Base-by-base conservation (phyloP, 2,888 invertebrate species). In the Caenorhabditis wallacei region DNA sequence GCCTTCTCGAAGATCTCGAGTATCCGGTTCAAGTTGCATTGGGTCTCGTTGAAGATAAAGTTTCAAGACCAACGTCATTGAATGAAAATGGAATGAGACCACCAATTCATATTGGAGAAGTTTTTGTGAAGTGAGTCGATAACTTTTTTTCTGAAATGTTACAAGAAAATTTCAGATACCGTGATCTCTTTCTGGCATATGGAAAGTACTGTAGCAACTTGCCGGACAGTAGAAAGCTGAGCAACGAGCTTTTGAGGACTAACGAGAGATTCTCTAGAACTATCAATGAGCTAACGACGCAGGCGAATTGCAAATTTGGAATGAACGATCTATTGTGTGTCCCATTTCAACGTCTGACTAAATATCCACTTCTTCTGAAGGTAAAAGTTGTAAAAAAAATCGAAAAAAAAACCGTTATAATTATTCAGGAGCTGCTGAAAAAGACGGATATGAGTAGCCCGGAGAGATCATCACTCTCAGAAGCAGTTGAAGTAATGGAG, bases 281-380 rank as follows among this genome's bases (percentile, higher is more conserved):
- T 2, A 51, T 94, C 20, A 93, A 97, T 96, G 95, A 95, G 93
- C 96, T 96, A 92, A 97, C 98, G 93, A 95, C 95, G 90, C 95
- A 96, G 92, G 84, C 82, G 16, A 97, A 97, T 90, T 97, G 97
- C 16, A 89, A 91, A 54, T 97, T 98, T 92, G 96, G 97, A 93
- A 93, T 99, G 88, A 94, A 97, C 63, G 99, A 99, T 93, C 95
- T 99, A 86, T 93, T 99, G 59, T 96, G 97, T 24, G 97, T 99
- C 85, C 99, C 99, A 54, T 97, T 99, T 96, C 99, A 99, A 93
- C 94, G 99, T 92, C 95, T 99, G 88, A 94, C 99, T 85, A 99
- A 98, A 92, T 99, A 99, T 93, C 98, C 98, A 93, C 94, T 99
- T 74, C 93, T 99, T 64, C 93, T 98, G 76, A 96, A 96, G 92